Percentiles rank a stretch among this genome's conserved stretches.
phyloP scores from a whole-genome alignment of 2,113 vertebrate species.

The Thamnophis sirtalis region DNA sequence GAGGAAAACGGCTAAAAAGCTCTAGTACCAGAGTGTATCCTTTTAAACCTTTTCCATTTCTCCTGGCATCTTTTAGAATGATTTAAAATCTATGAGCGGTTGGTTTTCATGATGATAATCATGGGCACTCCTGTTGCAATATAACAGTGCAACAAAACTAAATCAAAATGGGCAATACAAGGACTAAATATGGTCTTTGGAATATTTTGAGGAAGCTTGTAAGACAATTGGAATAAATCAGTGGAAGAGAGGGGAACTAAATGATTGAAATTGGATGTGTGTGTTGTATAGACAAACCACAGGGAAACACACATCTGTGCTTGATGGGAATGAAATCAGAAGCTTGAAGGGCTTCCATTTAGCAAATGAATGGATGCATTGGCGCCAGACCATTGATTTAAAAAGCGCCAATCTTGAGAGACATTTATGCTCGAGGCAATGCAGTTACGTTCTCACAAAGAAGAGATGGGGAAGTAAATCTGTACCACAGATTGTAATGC shows the following conservation, averaged over 20 bases:
- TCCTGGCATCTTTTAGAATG: not conserved
- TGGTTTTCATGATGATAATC: not conserved
- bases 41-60: not conserved
- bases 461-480: not conserved
- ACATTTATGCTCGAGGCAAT: not conserved
- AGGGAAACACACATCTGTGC: not conserved
- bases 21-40: not conserved
- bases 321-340: not conserved
- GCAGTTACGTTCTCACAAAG: not conserved
- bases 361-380: not conserved
- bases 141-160: not conserved
- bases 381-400: not conserved
- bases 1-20: not conserved
- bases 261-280: not conserved
- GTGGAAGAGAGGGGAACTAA: not conserved
- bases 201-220: not conserved
- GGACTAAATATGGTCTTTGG: not conserved
- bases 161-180: not conserved
- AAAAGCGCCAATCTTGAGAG: not conserved
- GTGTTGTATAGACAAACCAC: not conserved
- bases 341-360: not conserved
- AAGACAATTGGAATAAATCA: not conserved
- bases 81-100: not conserved
- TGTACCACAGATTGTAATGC: not conserved
- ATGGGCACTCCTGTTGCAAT: not conserved